phyloP scores from a whole-genome alignment of 64 coral and sea anemone species.

The Porites lutea region DNA sequence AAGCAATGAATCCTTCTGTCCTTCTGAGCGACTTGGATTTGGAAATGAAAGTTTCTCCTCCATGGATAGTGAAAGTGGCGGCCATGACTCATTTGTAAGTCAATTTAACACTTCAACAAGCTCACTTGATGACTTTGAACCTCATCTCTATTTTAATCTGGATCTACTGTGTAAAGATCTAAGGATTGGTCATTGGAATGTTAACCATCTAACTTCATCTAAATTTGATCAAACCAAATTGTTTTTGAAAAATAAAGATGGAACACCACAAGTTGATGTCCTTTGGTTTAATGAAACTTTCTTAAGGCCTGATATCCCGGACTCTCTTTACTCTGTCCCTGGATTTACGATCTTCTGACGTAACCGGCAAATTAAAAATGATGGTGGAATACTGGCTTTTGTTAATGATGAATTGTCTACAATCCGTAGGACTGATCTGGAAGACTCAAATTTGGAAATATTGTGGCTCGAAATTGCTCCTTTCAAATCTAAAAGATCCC shows the following conservation, averaged over 20 bases:
- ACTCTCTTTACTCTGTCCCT: not conserved
- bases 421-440: constrained; percentile 1
- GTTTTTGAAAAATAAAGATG: constrained; percentile 11
- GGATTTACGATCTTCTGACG: not conserved
- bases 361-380: not conserved
- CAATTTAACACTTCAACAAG: constrained; percentile 12
- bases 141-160: constrained; percentile 44
- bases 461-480: constrained; percentile 2
- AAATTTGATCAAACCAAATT: constrained; percentile 39
- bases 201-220: constrained; percentile 18
- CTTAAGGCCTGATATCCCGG: not conserved
- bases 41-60: constrained; percentile 44
- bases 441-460: not conserved
- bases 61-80: constrained; percentile 42
- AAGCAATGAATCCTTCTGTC: constrained; percentile 12
- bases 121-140: constrained; percentile 14
- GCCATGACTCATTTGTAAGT: constrained; percentile 19
- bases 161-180: constrained; percentile 35
- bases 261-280: constrained; percentile 41
- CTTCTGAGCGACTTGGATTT: constrained; percentile 14
- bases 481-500: not conserved
- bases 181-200: constrained; percentile 59
- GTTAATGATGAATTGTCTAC: not conserved
- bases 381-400: not conserved
- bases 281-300: constrained; percentile 31